phyloP scores from a whole-genome alignment of 2,888 invertebrate genomes.

The Machimus rusticus region DNA sequence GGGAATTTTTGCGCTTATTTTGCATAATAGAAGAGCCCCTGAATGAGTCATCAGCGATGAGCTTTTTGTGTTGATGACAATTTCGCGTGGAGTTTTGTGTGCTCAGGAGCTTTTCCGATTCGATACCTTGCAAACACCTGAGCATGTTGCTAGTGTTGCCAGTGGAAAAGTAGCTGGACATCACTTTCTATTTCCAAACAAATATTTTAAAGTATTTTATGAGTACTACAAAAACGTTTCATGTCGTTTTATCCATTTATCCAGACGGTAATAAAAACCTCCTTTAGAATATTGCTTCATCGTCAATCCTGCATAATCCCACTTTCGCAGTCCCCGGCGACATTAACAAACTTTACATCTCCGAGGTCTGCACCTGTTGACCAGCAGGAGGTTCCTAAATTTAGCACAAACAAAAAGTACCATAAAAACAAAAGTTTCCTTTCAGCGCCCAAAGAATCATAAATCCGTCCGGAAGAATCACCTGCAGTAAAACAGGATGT shows the following conservation, averaged over 20 bases:
- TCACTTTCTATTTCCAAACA: not conserved
- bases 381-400: not conserved
- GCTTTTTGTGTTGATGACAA: not conserved
- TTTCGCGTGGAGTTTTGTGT: not conserved
- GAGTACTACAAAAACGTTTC: not conserved
- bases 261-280: not conserved
- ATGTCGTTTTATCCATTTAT: not conserved
- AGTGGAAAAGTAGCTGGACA: not conserved
- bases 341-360: not conserved
- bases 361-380: not conserved
- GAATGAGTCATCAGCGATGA: not conserved
- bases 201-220: no score
- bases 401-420: not conserved
- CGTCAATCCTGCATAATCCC: not conserved
- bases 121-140: not conserved
- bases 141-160: not conserved
- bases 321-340: not conserved
- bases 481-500: not conserved
- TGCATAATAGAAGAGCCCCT: not conserved
- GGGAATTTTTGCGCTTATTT: not conserved
- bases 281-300: not conserved
- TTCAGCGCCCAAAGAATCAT: not conserved
- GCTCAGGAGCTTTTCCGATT: not conserved
- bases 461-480: not conserved
- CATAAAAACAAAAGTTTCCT: not conserved